Evolutionary conservation across 2,113 vertebrate genomes (phyloP).

Genomic region (Orycteropus afer): DNA sequence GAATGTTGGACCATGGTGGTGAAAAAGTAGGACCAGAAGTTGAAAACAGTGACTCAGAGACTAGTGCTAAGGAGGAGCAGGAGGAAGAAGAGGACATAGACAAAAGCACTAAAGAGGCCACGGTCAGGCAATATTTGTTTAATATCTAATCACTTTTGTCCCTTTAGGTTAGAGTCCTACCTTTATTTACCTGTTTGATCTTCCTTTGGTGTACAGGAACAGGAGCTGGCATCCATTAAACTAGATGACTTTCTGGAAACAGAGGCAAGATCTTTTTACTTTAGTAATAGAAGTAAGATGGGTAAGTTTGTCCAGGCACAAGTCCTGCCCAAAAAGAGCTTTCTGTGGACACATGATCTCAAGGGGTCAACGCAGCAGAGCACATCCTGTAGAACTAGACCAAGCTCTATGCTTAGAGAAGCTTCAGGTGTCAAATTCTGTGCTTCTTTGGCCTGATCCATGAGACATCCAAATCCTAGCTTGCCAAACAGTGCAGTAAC

Average conservation of each 20-base stretch:
- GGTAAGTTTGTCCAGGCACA: fast-evolving
- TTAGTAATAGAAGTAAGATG: not conserved
- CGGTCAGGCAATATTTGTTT: conserved; percentile 36
- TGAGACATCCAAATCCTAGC: not conserved
- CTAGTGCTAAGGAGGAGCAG: not conserved
- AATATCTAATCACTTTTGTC: fast-evolving
- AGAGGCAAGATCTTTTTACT: conserved; percentile 54
- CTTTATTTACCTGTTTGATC: not conserved
- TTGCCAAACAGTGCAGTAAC: not conserved
- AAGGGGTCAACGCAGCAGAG: not conserved
- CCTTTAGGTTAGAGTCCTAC: not conserved
- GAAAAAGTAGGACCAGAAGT: not conserved
- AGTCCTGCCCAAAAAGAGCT: fast-evolving
- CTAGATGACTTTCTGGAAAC: conserved; percentile 34
- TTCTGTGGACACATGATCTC: fast-evolving
- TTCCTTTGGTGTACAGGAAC: conserved; percentile 46
- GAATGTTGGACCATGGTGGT: not conserved
- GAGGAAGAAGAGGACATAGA: fast-evolving
- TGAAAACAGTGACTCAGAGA: not conserved
- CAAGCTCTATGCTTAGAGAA: fast-evolving
- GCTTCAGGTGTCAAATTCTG: not conserved
- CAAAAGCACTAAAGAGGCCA: not conserved
- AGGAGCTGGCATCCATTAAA: not conserved
- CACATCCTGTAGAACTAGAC: fast-evolving
- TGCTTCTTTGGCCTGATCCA: not conserved